Evolutionary conservation across 2,888 invertebrate species (phyloP).

Genomic region (Campoplex nolae): DNA sequence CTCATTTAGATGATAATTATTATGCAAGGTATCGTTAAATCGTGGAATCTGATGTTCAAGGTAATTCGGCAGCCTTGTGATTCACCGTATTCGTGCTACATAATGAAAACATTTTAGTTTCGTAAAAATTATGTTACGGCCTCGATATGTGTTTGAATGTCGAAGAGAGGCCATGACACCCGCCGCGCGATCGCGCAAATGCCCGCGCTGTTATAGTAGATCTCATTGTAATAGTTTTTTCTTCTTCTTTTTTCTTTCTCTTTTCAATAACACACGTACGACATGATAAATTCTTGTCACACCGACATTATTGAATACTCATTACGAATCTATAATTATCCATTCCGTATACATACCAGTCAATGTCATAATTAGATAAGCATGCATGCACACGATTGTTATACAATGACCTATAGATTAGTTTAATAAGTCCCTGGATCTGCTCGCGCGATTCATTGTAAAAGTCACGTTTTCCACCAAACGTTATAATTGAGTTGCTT

Average conservation of each 20-base stretch:
- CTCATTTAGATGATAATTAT: slow-evolving; percentile 5
- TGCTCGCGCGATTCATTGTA: background rate
- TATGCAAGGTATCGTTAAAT: slow-evolving; percentile 20
- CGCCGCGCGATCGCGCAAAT: background rate
- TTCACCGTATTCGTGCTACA: slow-evolving; percentile 5
- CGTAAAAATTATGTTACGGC: slow-evolving; percentile 14
- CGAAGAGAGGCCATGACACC: slow-evolving; percentile 20
- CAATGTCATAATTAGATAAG: slow-evolving; percentile 22
- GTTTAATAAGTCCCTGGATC: slow-evolving; percentile 6
- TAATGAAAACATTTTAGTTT: slow-evolving; percentile 11
- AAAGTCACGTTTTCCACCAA: slow-evolving; percentile 8
- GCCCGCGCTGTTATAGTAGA: background rate
- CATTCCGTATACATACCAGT: background rate
- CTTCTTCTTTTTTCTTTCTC: background rate
- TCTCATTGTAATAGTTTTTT: slow-evolving; percentile 12
- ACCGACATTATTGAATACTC: background rate
- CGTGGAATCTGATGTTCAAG: slow-evolving; percentile 15
- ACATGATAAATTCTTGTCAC: background rate
- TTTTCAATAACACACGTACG: background rate
- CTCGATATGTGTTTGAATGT: slow-evolving; percentile 16
- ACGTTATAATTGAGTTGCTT: slow-evolving; percentile 42
- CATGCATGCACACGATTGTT: slow-evolving; percentile 21
- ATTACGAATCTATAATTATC: slow-evolving; percentile 2
- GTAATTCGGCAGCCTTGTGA: background rate
- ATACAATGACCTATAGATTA: slow-evolving; percentile 26